These are phyloP conservation scores for Colostygia pectinataria DNA, from an alignment of 2,888 invertebrate genomes.

Conservation along the genomic window DNA sequence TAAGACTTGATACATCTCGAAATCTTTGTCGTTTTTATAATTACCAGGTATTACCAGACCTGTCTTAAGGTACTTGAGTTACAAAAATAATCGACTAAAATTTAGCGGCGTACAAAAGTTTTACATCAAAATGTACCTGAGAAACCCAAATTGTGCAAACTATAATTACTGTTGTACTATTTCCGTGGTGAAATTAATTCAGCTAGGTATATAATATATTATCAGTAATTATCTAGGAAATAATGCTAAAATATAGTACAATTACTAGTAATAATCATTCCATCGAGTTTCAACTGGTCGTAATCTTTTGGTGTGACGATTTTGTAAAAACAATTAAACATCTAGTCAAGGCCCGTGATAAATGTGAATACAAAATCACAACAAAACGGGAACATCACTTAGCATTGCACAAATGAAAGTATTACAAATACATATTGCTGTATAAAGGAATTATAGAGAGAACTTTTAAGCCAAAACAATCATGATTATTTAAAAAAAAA, in stretches of 20 bases:
- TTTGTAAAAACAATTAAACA: slow-evolving; percentile 43
- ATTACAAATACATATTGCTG: slow-evolving; percentile 70
- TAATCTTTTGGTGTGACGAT: slow-evolving; percentile 42
- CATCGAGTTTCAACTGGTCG: slow-evolving; percentile 15
- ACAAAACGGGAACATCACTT: slow-evolving; percentile 39
- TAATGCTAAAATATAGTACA: neutral
- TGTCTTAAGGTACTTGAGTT: too few relatives aligned
- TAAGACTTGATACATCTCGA: neutral
- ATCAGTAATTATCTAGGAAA: too few relatives aligned
- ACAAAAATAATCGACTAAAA: slow-evolving; percentile 4
- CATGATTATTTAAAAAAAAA: too few relatives aligned
- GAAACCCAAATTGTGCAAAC: slow-evolving; percentile 5
- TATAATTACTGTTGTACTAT: neutral
- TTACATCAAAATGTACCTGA: slow-evolving; percentile 10
- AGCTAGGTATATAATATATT: neutral
- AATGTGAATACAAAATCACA: slow-evolving; percentile 55
- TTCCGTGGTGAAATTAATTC: neutral
- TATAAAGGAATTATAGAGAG: slow-evolving; percentile 10
- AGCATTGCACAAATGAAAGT: slow-evolving; percentile 72
- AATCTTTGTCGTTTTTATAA: neutral
- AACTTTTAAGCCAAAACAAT: neutral
- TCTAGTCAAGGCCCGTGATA: slow-evolving; percentile 63
- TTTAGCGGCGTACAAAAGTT: neutral
- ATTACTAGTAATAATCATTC: neutral
- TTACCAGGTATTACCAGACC: too few relatives aligned